Evolutionary conservation across 2,888 invertebrate species (phyloP), one percentile per base, ranked within the genome.

Genomic region (Hanleya hanleyi): DNA sequence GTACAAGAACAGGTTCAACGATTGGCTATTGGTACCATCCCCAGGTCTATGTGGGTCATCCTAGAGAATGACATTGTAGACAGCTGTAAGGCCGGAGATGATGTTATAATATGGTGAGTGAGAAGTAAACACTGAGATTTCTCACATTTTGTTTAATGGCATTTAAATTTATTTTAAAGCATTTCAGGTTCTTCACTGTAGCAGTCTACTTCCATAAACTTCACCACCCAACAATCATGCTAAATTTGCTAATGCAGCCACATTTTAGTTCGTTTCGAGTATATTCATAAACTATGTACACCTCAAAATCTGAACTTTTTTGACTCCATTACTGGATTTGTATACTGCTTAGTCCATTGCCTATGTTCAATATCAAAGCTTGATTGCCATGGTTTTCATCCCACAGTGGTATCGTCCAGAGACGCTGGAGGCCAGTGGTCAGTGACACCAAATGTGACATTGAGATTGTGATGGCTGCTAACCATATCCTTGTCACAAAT

Each of bases 21-120:
- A 84, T 91, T 94, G 76, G 93, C 93, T 75, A 92, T 94, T 77
- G 95, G 95, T 4, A 93, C 93, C 33, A 94, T 95, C 83, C 96
- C 96, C 0, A 93, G 94, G 18, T 93, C 95, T 0, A 93, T 96
- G 92, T 94, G 94, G 93, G 94, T 95, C 0, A 94, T 95, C 0
- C 87, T 96, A 51, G 95, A 96, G 87, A 94, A 97, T 91, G 97
- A 97, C 91, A 92, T 97, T 33, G 96, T 96, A 0, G 96, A 96
- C 90, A 91, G 92, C 76, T 96, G 96, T 88, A 95, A 96, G 90
- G 96, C 97, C 68, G 97, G 97, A 0, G 96, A 97, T 92, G 95
- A 95, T 92, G 93, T 97, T 22, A 93, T 94, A 77, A 93, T 97
- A 77, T 95, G 95, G 96, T 96, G 91, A 88, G 90, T 80, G 9